These are phyloP conservation scores for Bujurquina vittata DNA, from an alignment of 2,113 vertebrate species.

Conservation along the genomic window DNA sequence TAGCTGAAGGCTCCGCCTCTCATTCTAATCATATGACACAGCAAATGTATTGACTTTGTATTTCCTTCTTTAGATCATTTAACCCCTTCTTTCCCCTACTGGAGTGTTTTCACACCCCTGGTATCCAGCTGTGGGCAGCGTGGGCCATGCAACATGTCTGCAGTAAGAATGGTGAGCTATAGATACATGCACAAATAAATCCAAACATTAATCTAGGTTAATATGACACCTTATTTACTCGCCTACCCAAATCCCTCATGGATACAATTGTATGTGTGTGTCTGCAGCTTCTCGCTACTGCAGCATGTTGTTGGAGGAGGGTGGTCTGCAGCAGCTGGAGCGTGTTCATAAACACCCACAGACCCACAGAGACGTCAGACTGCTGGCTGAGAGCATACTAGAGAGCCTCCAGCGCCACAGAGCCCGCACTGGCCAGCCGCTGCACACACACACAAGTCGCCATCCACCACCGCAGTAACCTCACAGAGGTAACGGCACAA, in stretches of 20 bases:
- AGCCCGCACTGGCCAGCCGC: constrained; percentile 86
- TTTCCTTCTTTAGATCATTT: constrained; percentile 86
- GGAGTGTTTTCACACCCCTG: constrained; percentile 95
- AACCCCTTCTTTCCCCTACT: constrained; percentile 97
- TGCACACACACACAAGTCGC: constrained; percentile 33
- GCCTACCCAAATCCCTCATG: not conserved
- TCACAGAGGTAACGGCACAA: constrained; percentile 37
- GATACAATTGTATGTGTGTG: not conserved
- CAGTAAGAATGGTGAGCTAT: constrained; percentile 94
- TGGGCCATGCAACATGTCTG: constrained; percentile 99
- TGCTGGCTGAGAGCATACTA: constrained; percentile 90
- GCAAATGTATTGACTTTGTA: not conserved
- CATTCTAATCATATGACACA: not conserved
- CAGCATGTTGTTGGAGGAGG: constrained; percentile 98
- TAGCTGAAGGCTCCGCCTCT: not conserved
- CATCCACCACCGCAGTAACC: constrained; percentile 29
- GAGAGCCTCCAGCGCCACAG: constrained; percentile 93
- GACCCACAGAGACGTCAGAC: constrained; percentile 89
- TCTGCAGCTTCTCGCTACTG: constrained; percentile 93
- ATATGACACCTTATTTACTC: not conserved
- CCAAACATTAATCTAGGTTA: fast-evolving
- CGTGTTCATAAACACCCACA: constrained; percentile 87
- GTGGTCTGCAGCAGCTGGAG: constrained; percentile 91
- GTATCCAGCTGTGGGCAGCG: constrained; percentile 98
- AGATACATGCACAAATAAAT: not conserved